Percentiles rank a stretch among this genome's conserved stretches.
These are phyloP conservation scores for Diarsia dahlii DNA, from an alignment of 2,888 invertebrate species.

Conservation along the genomic window DNA sequence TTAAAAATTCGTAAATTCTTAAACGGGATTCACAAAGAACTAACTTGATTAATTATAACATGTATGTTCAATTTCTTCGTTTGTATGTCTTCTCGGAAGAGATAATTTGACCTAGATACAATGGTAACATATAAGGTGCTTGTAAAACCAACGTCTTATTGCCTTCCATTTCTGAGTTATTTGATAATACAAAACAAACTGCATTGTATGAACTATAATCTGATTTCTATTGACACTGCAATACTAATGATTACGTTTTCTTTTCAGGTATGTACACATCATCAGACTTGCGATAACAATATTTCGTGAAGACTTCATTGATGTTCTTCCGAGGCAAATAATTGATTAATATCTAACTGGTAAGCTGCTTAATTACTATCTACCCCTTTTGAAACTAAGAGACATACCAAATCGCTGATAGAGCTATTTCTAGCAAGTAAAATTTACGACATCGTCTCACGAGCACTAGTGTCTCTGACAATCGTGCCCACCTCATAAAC, in stretches of 20 bases:
- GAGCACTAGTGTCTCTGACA: slow-evolving; percentile 24
- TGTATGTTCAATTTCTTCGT: background rate
- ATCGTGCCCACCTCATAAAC: slow-evolving; percentile 54
- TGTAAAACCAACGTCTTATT: background rate
- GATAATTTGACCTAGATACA: background rate
- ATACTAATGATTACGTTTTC: slow-evolving; percentile 41
- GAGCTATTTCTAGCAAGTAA: slow-evolving; percentile 4
- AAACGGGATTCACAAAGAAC: background rate
- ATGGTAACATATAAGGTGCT: background rate
- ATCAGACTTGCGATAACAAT: background rate
- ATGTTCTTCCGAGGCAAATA: too few relatives aligned
- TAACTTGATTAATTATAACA: too few relatives aligned
- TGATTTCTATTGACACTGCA: background rate
- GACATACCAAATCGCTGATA: background rate
- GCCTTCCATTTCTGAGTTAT: background rate
- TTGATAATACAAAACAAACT: background rate
- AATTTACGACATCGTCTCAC: slow-evolving; percentile 34
- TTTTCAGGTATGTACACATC: slow-evolving; percentile 56
- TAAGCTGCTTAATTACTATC: slow-evolving; percentile 30
- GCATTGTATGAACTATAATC: background rate
- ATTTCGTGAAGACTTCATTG: background rate
- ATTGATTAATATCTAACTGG: slow-evolving; percentile 2
- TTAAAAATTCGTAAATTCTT: background rate
- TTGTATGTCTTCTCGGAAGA: background rate
- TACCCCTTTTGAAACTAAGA: background rate